These are phyloP conservation scores for Mallateleia sp. DNA, from an alignment of 2,888 invertebrate species.

Conservation along the genomic window DNA sequence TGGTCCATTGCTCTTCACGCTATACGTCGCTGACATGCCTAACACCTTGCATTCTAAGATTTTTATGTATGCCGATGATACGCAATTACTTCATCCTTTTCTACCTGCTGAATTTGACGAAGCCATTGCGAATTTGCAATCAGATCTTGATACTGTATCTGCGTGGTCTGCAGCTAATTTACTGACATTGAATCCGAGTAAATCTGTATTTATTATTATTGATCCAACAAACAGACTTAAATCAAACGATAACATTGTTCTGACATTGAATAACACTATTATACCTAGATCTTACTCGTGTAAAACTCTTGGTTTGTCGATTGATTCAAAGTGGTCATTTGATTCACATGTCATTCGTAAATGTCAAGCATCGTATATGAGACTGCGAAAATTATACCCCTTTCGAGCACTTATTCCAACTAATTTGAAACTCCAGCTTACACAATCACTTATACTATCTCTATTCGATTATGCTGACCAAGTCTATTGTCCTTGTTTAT, in stretches of 20 bases:
- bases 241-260: no score
- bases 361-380: background rate
- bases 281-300: background rate
- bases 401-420: background rate
- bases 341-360: background rate
- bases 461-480: slow-evolving; percentile 8
- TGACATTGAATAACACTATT: background rate
- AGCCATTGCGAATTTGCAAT: no score
- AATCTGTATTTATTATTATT: background rate
- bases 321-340: slow-evolving; percentile 3
- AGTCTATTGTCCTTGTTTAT: slow-evolving; percentile 2
- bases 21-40: slow-evolving; percentile 3
- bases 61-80: slow-evolving; percentile 21
- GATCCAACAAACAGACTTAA: background rate
- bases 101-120: background rate
- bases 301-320: background rate
- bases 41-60: background rate
- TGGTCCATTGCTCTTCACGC: background rate
- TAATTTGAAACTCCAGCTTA: background rate
- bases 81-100: background rate
- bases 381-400: background rate
- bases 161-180: background rate
- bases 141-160: background rate
- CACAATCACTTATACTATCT: background rate
- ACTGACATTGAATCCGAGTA: no score